Evolutionary conservation across 2,888 invertebrate genomes (phyloP).

Genomic region (Acleris emargana): DNA sequence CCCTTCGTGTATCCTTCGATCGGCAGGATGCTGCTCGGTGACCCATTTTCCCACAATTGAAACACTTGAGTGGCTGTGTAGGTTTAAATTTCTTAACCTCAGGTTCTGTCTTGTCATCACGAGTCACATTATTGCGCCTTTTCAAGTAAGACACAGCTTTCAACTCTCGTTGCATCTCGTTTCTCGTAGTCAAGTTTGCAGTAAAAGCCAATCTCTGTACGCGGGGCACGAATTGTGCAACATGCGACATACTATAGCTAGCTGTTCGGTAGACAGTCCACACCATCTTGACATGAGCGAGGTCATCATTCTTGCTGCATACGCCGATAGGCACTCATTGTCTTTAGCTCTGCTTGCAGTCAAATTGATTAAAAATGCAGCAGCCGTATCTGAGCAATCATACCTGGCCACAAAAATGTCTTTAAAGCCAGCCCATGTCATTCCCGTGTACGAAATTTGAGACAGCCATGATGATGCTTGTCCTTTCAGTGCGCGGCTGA

Average conservation of each 20-base stretch:
- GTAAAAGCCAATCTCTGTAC: background rate
- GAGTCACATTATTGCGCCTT: background rate
- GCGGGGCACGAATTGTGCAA: background rate
- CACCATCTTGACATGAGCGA: background rate
- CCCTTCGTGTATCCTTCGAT: no score
- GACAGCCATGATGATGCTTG: background rate
- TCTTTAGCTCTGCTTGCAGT: background rate
- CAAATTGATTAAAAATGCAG: background rate
- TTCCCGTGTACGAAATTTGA: background rate
- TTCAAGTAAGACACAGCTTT: background rate
- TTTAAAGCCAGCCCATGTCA: conserved; percentile 1
- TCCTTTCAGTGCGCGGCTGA: background rate
- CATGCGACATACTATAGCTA: background rate
- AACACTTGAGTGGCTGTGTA: no score
- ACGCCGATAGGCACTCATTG: background rate
- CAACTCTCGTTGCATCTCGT: background rate
- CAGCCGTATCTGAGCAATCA: background rate
- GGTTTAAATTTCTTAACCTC: background rate
- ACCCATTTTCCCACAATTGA: no score
- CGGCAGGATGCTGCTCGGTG: no score
- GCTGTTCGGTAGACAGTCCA: background rate
- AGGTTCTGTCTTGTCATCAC: background rate
- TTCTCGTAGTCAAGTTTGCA: background rate
- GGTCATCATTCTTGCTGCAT: background rate
- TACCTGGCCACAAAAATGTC: background rate